phyloP scores from a whole-genome alignment of 2,888 invertebrate genomes.

The Macrophya annulata region DNA sequence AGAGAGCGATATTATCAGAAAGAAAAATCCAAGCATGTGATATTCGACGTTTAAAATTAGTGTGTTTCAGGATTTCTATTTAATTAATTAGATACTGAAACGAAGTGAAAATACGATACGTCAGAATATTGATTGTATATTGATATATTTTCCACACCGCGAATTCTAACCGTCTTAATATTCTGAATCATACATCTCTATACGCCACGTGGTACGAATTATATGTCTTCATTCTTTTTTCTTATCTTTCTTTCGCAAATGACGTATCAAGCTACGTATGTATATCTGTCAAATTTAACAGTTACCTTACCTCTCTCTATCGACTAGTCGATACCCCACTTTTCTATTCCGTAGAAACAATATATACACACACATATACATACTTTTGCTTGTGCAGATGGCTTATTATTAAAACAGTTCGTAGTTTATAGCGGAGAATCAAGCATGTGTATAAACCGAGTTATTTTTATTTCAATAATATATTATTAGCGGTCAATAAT shows the following conservation, averaged over 20 bases:
- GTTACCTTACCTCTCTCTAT: slow-evolving; percentile 18
- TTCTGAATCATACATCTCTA: background rate
- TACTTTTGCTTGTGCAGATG: background rate
- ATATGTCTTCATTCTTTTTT: background rate
- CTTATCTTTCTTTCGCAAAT: background rate
- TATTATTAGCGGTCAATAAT: background rate
- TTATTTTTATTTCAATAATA: background rate
- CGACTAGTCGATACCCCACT: background rate
- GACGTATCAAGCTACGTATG: slow-evolving; percentile 3
- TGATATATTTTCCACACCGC: background rate
- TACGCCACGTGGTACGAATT: slow-evolving; percentile 37
- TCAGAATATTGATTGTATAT: too few species aligned
- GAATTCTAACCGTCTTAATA: background rate
- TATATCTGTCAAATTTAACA: slow-evolving; percentile 25
- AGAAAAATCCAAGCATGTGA: background rate
- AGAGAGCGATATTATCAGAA: background rate
- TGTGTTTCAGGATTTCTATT: background rate
- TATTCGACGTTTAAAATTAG: background rate
- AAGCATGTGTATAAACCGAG: background rate
- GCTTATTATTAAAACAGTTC: background rate
- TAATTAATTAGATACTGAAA: background rate
- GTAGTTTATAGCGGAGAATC: background rate
- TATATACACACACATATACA: background rate
- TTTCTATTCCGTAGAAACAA: slow-evolving; percentile 3
- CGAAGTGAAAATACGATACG: background rate